Base-by-base conservation (phyloP, 2,113 vertebrate species). In the Clarias batrachus region DNA sequence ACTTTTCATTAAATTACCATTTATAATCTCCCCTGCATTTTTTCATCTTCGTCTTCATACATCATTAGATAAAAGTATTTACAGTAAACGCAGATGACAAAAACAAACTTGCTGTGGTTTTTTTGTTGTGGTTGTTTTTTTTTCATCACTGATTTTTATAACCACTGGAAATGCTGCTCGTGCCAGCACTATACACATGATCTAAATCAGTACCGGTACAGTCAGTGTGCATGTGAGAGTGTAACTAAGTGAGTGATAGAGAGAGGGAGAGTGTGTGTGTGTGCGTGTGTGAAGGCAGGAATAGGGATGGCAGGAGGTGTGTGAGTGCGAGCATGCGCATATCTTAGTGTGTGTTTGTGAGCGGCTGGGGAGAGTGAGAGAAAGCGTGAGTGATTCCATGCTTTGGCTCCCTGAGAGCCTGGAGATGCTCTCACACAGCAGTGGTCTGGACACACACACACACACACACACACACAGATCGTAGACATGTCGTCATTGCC, bases 401-500 rank as follows among this genome's bases (percentile, higher is more conserved):
- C 87, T 86, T 83, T 78, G 80, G 68, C 82, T 88, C 74, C 86
- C 41, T 48, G 71, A 76, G 87, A 87, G 86, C 86, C 83, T 70
- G 85, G 80, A 87, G 88, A 87, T 62, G 83, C 86, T 85, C 86
- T 87, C 78, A 71, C 78, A 71, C 74, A 90, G 91, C 91, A 87
- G 87, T 82, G 90, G 87, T 66, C 76, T 84, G 82, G 27, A 83
- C 27, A 74, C 83, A 62, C 83, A 80, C 41, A 74, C 83, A 9
- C 84, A 84, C 65, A 62, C 87, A 88, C 85, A 82, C 84, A 81
- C 81, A 66, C 83, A 86, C 74, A 73, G 71, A 82, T 59, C 62
- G 73, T 85, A 91, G 87, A 89, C 89, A 85, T 90, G 88, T 89
- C 90, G 90, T 90, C 79, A 81, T 48, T 81, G 79, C 79, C 59